phyloP scores from a whole-genome alignment of 2,888 invertebrate genomes.

The Pyrrhosoma nymphula region DNA sequence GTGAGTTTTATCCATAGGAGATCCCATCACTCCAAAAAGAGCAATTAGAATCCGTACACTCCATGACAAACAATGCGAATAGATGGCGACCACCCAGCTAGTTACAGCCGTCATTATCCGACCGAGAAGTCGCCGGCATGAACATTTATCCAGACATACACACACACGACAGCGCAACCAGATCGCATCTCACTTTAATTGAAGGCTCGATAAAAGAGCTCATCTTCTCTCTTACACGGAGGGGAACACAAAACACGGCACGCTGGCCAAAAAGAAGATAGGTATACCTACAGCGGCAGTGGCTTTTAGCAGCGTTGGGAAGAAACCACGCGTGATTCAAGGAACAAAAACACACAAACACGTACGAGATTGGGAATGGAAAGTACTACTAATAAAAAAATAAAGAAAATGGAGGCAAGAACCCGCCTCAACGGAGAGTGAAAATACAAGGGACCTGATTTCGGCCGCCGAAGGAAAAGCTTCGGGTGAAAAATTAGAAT shows the following conservation, averaged over 20 bases:
- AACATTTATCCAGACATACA: not conserved
- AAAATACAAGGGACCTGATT: slow-evolving; percentile 13
- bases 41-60: not conserved
- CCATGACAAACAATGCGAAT: not conserved
- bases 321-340: not conserved
- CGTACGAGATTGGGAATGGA: too few relatives aligned
- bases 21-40: not conserved
- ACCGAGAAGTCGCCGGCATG: not conserved
- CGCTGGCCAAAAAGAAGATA: not conserved
- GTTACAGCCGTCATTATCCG: not conserved
- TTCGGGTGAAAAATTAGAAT: not conserved
- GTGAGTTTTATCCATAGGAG: not conserved
- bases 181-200: not conserved
- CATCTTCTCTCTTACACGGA: not conserved
- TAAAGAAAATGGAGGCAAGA: not conserved
- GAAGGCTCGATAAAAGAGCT: not conserved
- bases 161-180: not conserved
- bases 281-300: not conserved
- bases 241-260: not conserved
- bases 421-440: not conserved
- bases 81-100: not conserved
- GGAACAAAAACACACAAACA: not conserved
- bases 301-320: not conserved
- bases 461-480: not conserved
- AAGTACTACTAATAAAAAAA: not conserved